These are phyloP conservation scores for Scaptomyza reducta DNA, from an alignment of 2,888 invertebrate genomes.

Conservation along the genomic window DNA sequence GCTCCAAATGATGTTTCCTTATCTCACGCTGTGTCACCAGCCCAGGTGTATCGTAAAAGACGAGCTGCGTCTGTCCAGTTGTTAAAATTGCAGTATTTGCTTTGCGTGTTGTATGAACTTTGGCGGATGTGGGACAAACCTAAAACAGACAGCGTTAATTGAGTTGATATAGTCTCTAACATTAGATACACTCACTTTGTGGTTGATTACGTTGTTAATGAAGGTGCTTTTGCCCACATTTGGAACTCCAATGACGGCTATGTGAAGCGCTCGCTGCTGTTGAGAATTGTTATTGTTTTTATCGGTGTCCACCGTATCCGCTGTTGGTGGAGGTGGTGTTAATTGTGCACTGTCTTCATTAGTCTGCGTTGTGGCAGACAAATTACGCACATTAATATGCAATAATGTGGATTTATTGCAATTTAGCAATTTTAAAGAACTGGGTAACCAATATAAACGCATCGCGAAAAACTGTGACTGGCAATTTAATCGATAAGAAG, in stretches of 20 bases:
- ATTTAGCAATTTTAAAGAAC: conserved; percentile 51
- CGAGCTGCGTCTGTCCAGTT: conserved; percentile 92
- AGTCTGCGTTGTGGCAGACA: conserved; percentile 32
- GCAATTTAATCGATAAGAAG: conserved; percentile 17
- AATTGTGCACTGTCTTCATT: conserved; percentile 18
- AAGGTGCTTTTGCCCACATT: conserved; percentile 98
- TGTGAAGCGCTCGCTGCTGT: conserved; percentile 80
- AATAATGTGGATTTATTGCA: conserved; percentile 34
- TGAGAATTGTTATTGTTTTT: conserved; percentile 9
- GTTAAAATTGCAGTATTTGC: conserved; percentile 90
- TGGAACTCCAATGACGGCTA: conserved; percentile 96
- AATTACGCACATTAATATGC: conserved; percentile 30
- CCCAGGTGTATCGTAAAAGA: conserved; percentile 97
- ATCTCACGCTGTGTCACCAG: conserved; percentile 89
- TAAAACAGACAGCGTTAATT: conserved; percentile 80
- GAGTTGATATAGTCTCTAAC: not conserved
- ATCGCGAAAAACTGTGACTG: conserved; percentile 36
- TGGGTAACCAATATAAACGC: conserved; percentile 43
- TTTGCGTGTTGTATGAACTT: conserved; percentile 95
- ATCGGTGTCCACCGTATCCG: conserved; percentile 11
- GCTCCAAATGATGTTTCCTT: conserved; percentile 85
- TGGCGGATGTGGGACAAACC: conserved; percentile 95
- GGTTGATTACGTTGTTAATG: conserved; percentile 92
- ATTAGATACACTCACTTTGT: conserved; percentile 87
- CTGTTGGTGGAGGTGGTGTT: conserved; percentile 2